phyloP scores from a whole-genome alignment of 2,113 vertebrate genomes.

The Piaya cayana region DNA sequence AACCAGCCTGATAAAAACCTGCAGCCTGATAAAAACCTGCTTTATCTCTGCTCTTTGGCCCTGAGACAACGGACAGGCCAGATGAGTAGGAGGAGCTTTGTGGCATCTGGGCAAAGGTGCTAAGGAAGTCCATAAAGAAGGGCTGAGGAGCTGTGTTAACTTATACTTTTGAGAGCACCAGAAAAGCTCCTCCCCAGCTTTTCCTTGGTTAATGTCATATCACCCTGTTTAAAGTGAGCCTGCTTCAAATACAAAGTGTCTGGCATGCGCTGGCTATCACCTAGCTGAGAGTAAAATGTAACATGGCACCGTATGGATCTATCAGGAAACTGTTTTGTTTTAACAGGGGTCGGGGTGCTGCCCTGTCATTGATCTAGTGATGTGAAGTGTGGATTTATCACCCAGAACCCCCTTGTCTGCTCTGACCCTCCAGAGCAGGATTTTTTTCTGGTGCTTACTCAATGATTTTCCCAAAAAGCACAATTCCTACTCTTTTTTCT shows the following conservation, averaged over 20 bases:
- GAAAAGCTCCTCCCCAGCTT: neutral
- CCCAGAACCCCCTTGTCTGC: neutral
- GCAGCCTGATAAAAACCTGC: neutral
- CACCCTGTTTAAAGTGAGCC: neutral
- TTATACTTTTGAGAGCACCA: neutral
- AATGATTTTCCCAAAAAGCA: neutral
- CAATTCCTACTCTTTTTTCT: neutral
- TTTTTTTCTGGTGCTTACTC: neutral
- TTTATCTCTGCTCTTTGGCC: neutral
- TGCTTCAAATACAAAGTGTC: slow-evolving; percentile 1
- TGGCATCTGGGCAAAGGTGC: neutral
- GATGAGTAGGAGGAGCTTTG: fast-evolving
- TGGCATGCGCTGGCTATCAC: neutral
- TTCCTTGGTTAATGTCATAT: neutral
- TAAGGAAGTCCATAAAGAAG: neutral
- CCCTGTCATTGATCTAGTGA: neutral
- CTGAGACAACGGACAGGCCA: neutral
- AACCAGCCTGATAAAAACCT: neutral
- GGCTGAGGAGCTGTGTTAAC: neutral
- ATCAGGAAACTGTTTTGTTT: neutral
- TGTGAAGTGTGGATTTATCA: neutral
- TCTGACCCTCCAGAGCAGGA: neutral
- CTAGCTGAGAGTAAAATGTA: neutral
- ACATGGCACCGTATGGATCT: neutral
- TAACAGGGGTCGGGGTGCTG: neutral